Evolutionary conservation across 2,797 vertebrate genomes (phyloP).

Genomic region (Nyctibius grandis): DNA sequence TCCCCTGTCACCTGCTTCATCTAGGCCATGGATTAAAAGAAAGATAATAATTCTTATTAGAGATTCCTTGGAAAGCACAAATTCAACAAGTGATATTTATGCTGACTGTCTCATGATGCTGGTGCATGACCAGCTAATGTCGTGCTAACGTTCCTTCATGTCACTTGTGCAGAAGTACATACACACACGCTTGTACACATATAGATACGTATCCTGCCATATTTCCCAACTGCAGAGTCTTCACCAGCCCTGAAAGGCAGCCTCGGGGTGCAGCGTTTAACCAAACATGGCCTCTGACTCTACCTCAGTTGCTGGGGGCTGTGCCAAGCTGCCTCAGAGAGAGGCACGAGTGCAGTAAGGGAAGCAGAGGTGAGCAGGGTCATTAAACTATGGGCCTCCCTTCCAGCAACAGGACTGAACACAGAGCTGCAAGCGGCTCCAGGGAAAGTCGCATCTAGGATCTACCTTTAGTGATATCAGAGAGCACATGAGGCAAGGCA

Average conservation of each 20-base stretch:
- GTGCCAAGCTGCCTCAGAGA: neutral
- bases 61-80: neutral
- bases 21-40: neutral
- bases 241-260: rapidly evolving
- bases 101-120: neutral
- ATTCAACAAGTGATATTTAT: neutral
- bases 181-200: rapidly evolving
- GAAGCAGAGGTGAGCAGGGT: neutral
- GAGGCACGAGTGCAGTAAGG: neutral
- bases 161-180: neutral
- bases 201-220: rapidly evolving
- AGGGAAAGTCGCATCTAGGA: neutral
- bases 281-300: neutral
- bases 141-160: rapidly evolving
- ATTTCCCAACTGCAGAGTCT: neutral
- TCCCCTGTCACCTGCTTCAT: neutral
- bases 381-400: neutral
- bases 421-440: neutral
- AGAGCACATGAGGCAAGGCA: neutral
- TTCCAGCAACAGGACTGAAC: neutral
- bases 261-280: neutral
- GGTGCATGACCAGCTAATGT: neutral
- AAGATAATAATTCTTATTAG: neutral
- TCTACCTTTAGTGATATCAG: neutral
- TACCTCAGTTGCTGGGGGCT: neutral